Base-by-base conservation (phyloP, 2,113 vertebrate species). In the Thunnus maccoyii region DNA sequence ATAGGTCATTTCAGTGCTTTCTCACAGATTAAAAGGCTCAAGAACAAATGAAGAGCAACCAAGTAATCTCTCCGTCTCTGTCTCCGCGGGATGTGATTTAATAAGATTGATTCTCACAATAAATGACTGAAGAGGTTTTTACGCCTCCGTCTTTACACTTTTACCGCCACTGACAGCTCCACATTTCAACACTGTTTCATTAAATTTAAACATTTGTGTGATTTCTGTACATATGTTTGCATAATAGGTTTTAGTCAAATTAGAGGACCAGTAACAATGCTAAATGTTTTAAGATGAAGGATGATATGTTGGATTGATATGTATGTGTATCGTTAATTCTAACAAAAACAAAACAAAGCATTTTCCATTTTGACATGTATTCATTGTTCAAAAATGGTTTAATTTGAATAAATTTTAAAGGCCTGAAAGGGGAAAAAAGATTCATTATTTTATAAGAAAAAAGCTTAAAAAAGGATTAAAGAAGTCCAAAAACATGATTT, bases 71-170 rank as follows among this genome's bases (percentile, higher is more conserved):
- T 64, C 47, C 46, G 71, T 64, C 63, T 20, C 25, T 15, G 20
- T n/a, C 75, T 85, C 79, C 7, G 25, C 83, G 11, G 85, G 88
- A 75, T 80, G 73, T 70, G 67, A 84, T 85, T 90, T 89, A 76
- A 85, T 76, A 74, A 76, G 81, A 88, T 69, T 71, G 83, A 82
- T 88, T 76, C 69, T 60, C 58, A 66, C 69, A 80, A 78, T 71
- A 83, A 72, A 82, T 58, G 68, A 86, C 75, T 72, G 71, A 61
- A 56, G 67, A 83, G 72, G 12, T 25, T 75, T 78, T 57, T 68
- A 76, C 18, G 67, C 56, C 51, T 88, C 64, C 25, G 27, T 82
- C 82, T 90, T 82, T 77, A 72, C 20, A 32, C 30, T 60, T 83
- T 82, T n/a, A 69, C 70, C 52, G 63, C 57, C 57, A 4, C 7